phyloP scores from a whole-genome alignment of 2,113 vertebrate species.

The Trematomus loennbergii region DNA sequence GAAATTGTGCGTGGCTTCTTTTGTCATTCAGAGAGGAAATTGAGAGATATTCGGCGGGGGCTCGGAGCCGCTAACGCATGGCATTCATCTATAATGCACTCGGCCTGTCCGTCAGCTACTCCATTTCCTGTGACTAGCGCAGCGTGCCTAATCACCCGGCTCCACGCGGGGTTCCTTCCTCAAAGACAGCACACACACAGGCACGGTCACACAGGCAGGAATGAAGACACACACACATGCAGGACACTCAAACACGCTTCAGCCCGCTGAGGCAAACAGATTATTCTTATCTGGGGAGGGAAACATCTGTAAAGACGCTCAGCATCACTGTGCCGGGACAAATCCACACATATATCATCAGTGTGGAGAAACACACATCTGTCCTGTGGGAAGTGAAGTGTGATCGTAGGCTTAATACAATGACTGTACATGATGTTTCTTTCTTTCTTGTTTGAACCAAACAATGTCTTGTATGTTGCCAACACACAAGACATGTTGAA shows the following conservation, averaged over 20 bases:
- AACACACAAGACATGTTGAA: no score
- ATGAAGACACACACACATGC: slow-evolving; percentile 40
- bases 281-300: slow-evolving; percentile 86
- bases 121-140: slow-evolving; percentile 87
- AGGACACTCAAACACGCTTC: slow-evolving; percentile 5
- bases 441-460: no score
- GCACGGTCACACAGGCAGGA: slow-evolving; percentile 50
- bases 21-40: slow-evolving; percentile 80
- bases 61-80: slow-evolving; percentile 60
- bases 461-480: no score
- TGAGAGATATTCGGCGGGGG: slow-evolving; percentile 75
- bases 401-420: not conserved
- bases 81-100: slow-evolving; percentile 87
- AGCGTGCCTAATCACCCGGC: slow-evolving; percentile 89
- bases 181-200: slow-evolving; percentile 59
- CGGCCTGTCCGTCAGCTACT: slow-evolving; percentile 83
- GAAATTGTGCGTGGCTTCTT: slow-evolving; percentile 83
- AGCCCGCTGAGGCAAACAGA: slow-evolving; percentile 84
- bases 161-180: slow-evolving; percentile 78
- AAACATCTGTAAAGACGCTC: slow-evolving; percentile 74
- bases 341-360: not conserved
- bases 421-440: no score
- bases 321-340: not conserved
- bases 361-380: not conserved
- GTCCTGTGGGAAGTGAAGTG: not conserved